Conservation (phyloP, 2,888 invertebrate genomes). For the Ophion obscuratus region DNA sequence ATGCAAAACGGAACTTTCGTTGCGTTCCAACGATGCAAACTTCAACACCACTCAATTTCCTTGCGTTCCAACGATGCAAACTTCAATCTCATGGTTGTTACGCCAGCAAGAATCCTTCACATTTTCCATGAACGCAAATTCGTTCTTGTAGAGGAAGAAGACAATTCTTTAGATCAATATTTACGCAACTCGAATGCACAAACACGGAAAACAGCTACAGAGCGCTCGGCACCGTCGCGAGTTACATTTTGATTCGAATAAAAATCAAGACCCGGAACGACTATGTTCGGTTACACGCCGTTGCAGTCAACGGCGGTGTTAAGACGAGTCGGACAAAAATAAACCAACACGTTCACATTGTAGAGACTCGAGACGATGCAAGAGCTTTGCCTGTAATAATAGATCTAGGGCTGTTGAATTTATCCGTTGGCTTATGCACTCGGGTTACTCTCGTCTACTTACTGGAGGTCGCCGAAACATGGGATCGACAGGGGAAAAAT, state of each 20-base stretch:
- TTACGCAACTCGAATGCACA: too few relatives aligned
- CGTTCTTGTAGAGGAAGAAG: too few relatives aligned
- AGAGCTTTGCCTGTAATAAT: constrained; percentile 52
- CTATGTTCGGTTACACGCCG: constrained; percentile 1
- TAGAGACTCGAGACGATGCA: constrained; percentile 32
- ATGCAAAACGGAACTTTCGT: too few relatives aligned
- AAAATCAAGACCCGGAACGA: background rate
- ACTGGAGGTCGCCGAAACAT: background rate
- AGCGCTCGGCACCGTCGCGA: too few relatives aligned
- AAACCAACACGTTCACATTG: constrained; percentile 10
- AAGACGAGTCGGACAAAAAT: constrained; percentile 47
- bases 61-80: too few relatives aligned
- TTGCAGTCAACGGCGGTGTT: constrained; percentile 18
- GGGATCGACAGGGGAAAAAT: background rate
- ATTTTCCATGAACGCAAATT: too few relatives aligned
- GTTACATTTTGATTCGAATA: background rate
- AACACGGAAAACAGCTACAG: too few relatives aligned
- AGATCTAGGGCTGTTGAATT: constrained; percentile 33
- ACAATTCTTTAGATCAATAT: too few relatives aligned
- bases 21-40: too few relatives aligned
- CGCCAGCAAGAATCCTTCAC: too few relatives aligned
- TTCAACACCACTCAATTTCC: background rate
- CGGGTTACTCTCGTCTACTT: background rate
- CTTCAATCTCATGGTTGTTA: too few relatives aligned
- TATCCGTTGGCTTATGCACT: background rate